Percentiles rank a stretch among this genome's conserved stretches.
phyloP scores from a whole-genome alignment of 2,797 vertebrate genomes.

The Myiothlypis chrysogaster region DNA sequence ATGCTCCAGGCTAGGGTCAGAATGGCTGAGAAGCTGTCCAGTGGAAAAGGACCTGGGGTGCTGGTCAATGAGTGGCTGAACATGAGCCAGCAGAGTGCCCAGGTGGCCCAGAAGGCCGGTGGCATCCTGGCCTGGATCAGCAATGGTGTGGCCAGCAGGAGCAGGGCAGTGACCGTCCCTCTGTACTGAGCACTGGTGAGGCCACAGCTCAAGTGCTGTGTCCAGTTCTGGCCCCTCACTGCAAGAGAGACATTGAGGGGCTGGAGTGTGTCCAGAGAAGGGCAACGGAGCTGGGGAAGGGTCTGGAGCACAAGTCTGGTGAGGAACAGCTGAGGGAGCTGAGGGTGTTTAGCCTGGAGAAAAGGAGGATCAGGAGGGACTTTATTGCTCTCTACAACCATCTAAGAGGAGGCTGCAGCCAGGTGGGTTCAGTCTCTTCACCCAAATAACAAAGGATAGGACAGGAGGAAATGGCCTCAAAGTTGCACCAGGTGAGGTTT shows the following conservation, averaged over 20 bases:
- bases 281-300: rapidly evolving
- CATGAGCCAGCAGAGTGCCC: rapidly evolving
- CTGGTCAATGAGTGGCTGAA: not conserved
- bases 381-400: rapidly evolving
- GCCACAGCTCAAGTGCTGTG: not conserved
- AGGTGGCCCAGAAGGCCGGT: rapidly evolving
- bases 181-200: rapidly evolving
- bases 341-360: rapidly evolving
- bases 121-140: not conserved
- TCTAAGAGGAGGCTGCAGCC: rapidly evolving
- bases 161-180: rapidly evolving
- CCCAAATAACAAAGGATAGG: rapidly evolving
- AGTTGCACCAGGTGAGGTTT: not conserved
- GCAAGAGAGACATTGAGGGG: rapidly evolving
- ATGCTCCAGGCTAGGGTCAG: rapidly evolving
- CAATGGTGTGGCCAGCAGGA: not conserved
- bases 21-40: not conserved
- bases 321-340: not conserved
- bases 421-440: rapidly evolving
- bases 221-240: rapidly evolving
- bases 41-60: not conserved
- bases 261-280: not conserved
- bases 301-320: rapidly evolving
- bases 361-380: rapidly evolving
- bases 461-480: not conserved